These are phyloP conservation scores for Oenanthe oenanthe DNA, from an alignment of 2,113 vertebrate species.

Conservation along the genomic window DNA sequence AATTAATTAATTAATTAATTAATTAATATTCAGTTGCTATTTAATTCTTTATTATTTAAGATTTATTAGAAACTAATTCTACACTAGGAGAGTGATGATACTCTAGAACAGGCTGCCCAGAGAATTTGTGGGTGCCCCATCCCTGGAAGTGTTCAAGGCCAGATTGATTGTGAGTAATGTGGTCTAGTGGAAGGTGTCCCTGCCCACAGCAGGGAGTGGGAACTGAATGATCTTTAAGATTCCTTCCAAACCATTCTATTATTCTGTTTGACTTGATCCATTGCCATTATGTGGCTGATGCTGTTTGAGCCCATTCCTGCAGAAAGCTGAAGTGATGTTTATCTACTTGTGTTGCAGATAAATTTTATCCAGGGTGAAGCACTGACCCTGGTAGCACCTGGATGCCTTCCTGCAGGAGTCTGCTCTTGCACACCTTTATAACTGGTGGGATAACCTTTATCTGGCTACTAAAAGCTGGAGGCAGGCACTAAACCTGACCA, in stretches of 20 bases:
- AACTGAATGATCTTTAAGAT: neutral
- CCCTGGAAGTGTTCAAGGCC: neutral
- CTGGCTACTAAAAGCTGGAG: neutral
- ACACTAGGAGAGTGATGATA: neutral
- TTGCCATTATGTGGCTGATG: neutral
- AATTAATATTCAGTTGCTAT: neutral
- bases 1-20: too few species aligned
- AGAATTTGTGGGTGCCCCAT: neutral
- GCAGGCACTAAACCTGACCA: neutral
- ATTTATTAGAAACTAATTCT: neutral
- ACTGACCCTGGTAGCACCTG: neutral
- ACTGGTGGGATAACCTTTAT: neutral
- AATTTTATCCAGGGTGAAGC: neutral
- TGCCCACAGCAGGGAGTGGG: neutral
- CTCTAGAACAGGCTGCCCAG: neutral
- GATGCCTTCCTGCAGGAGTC: neutral
- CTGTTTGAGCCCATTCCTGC: neutral
- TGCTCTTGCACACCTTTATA: neutral
- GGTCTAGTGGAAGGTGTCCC: too few species aligned
- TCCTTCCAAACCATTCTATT: neutral
- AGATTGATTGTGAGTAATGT: neutral
- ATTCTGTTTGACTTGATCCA: neutral
- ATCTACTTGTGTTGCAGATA: neutral
- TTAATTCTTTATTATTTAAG: neutral
- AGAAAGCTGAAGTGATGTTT: neutral